phyloP scores from a whole-genome alignment of 2,113 vertebrate species.

The Nothocercus nigrocapillus region DNA sequence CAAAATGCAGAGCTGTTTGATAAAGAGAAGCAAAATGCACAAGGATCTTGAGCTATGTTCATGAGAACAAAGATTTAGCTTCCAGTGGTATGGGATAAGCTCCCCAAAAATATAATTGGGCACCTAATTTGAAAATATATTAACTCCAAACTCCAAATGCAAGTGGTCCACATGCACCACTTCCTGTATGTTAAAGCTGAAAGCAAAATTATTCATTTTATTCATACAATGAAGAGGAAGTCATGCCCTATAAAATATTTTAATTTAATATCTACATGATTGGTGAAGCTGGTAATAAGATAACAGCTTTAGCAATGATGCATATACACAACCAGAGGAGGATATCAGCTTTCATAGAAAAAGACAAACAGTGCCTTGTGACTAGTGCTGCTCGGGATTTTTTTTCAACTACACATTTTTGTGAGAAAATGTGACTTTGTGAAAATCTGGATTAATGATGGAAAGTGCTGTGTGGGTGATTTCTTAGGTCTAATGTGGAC shows the following conservation, averaged over 20 bases:
- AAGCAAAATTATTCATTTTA: not conserved
- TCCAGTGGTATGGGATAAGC: not conserved
- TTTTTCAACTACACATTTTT: fast-evolving
- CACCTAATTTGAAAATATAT: not conserved
- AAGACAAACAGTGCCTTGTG: not conserved
- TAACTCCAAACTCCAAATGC: not conserved
- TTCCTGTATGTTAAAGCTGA: not conserved
- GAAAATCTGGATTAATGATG: not conserved
- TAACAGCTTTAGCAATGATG: not conserved
- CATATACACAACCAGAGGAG: not conserved
- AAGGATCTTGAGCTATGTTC: not conserved
- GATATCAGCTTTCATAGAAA: not conserved
- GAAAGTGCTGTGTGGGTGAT: not conserved
- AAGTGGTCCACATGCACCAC: not conserved
- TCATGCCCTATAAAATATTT: not conserved
- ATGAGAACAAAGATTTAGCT: not conserved
- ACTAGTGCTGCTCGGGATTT: not conserved
- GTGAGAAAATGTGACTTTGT: not conserved
- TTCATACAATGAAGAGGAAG: not conserved
- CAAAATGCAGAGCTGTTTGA: not conserved
- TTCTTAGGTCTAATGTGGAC: not conserved
- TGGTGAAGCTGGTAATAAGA: not conserved
- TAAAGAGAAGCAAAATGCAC: not conserved
- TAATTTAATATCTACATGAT: not conserved
- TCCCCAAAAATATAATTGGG: fast-evolving